These are phyloP conservation scores for Scaptodrosophila latifasciaeformis DNA, from an alignment of 2,888 invertebrate genomes.

Conservation along the genomic window DNA sequence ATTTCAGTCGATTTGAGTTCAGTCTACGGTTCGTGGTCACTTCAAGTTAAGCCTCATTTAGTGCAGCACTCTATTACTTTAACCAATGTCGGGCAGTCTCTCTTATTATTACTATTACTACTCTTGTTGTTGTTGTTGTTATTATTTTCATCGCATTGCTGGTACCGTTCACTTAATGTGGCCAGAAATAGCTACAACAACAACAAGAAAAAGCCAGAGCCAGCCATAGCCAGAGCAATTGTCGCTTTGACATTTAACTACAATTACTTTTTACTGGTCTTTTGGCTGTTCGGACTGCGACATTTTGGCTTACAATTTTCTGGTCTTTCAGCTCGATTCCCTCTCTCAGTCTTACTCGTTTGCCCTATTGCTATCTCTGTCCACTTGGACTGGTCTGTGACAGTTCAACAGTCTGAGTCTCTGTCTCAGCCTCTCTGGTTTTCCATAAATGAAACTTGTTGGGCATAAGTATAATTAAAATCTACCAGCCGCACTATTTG, in stretches of 20 bases:
- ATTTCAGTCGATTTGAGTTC: slow-evolving; percentile 17
- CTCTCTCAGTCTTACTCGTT: slow-evolving; percentile 24
- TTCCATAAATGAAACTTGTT: slow-evolving; percentile 57
- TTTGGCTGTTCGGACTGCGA: slow-evolving; percentile 1
- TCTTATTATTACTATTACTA: slow-evolving; percentile 16
- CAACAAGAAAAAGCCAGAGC: slow-evolving; percentile 15
- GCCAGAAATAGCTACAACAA: slow-evolving; percentile 24
- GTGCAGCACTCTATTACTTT: slow-evolving; percentile 53
- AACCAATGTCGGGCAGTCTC: slow-evolving; percentile 46
- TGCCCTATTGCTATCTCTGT: slow-evolving; percentile 9
- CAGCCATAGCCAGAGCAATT: slow-evolving; percentile 42
- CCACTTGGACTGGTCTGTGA: background rate
- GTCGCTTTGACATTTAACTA: slow-evolving; percentile 66
- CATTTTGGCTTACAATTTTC: background rate
- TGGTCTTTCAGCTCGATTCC: too few species aligned
- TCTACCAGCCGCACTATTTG: slow-evolving; percentile 43
- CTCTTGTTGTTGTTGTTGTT: slow-evolving; percentile 20
- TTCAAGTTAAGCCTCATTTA: slow-evolving; percentile 56
- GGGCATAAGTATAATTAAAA: slow-evolving; percentile 52
- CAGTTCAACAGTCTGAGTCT: background rate
- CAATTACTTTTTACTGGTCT: slow-evolving; percentile 66
- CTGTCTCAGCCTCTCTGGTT: slow-evolving; percentile 34
- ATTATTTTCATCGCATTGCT: slow-evolving; percentile 25
- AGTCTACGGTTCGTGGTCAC: slow-evolving; percentile 40
- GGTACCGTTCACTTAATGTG: slow-evolving; percentile 59